These are phyloP conservation scores for Cryptocheilus praepositus DNA, from an alignment of 2,888 invertebrate genomes.

Conservation along the genomic window DNA sequence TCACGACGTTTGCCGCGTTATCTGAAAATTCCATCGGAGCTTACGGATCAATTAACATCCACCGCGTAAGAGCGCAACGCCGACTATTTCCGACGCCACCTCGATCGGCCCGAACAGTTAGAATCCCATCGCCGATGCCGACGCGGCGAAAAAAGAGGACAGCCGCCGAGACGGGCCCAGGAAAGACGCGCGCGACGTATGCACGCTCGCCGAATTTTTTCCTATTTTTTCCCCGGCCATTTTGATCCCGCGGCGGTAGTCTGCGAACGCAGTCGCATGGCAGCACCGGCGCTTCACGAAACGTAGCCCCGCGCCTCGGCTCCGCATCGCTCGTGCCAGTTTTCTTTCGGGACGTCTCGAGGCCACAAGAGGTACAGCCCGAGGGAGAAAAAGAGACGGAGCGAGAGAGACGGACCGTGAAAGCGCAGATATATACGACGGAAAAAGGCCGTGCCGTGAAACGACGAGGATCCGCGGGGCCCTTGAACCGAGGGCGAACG, in stretches of 20 bases:
- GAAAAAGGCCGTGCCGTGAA: too few species aligned
- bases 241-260: too few species aligned
- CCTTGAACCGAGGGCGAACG: too few species aligned
- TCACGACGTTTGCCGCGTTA: background rate
- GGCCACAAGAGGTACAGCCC: conserved; percentile 16
- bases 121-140: background rate
- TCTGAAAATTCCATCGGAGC: background rate
- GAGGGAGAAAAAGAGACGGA: background rate
- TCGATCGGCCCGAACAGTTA: too few species aligned
- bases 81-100: too few species aligned
- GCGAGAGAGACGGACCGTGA: background rate
- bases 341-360: conserved; percentile 45
- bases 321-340: conserved; percentile 46
- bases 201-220: too few species aligned
- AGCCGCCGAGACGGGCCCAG: background rate
- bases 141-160: background rate
- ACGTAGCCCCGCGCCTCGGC: conserved; percentile 39
- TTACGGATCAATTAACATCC: background rate
- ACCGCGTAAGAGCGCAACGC: too few species aligned
- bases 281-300: conserved; percentile 51
- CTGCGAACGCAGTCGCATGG: conserved; percentile 34
- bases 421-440: too few species aligned
- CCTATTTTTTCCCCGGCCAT: too few species aligned
- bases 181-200: conserved; percentile 5
- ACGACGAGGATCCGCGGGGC: too few species aligned